These are phyloP conservation scores for Anastrepha obliqua DNA, from an alignment of 1,140 invertebrate species.

Conservation along the genomic window DNA sequence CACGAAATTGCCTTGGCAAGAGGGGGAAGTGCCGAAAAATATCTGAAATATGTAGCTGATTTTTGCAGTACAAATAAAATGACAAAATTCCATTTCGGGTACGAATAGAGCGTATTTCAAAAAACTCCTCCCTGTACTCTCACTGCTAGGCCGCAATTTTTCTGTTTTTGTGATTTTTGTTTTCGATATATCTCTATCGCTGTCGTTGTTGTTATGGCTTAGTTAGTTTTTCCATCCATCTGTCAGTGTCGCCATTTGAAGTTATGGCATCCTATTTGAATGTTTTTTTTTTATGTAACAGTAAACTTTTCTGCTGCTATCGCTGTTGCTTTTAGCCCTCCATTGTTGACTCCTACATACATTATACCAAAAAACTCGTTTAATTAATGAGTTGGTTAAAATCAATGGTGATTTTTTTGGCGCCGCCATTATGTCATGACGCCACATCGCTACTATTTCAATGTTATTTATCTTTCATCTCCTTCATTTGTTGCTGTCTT, in stretches of 20 bases:
- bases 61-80: neutral
- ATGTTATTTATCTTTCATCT: constrained; percentile 34
- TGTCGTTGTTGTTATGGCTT: neutral
- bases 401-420: constrained; percentile 42
- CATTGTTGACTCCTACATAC: neutral
- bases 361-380: neutral
- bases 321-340: neutral
- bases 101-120: neutral
- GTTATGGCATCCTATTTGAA: neutral
- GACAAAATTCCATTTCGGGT: neutral
- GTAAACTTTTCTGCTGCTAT: neutral
- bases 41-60: neutral
- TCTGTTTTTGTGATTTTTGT: neutral
- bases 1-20: neutral
- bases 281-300: neutral
- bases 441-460: constrained; percentile 30
- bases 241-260: neutral
- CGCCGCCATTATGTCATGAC: constrained; percentile 34
- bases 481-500: neutral
- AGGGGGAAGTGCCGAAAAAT: neutral
- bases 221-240: neutral
- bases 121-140: too few species aligned
- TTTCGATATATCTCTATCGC: neutral
- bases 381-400: constrained; percentile 52
- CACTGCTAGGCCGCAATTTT: neutral